These are phyloP conservation scores for Regulus satrapa DNA, from an alignment of 2,113 vertebrate species.

Conservation along the genomic window DNA sequence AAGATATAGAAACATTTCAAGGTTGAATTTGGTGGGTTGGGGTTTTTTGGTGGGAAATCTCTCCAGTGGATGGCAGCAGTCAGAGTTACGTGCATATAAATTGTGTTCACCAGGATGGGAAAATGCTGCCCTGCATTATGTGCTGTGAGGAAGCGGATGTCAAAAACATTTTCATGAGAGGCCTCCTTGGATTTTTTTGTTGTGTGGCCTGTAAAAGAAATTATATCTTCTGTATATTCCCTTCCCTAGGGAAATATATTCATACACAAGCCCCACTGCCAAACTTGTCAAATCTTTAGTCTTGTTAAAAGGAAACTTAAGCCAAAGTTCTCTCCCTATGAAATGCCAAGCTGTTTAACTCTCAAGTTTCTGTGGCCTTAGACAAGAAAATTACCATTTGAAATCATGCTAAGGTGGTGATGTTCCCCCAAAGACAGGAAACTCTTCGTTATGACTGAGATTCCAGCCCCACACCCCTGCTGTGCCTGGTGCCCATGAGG, in stretches of 20 bases:
- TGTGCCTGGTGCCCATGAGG: neutral
- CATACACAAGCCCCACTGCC: slow-evolving; percentile 46
- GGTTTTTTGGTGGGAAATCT: neutral
- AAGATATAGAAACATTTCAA: neutral
- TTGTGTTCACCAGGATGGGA: neutral
- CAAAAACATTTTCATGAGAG: slow-evolving; percentile 32
- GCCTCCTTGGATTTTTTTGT: slow-evolving; percentile 51
- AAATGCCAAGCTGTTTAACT: slow-evolving; percentile 62
- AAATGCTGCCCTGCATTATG: neutral
- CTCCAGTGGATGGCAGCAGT: slow-evolving; percentile 22
- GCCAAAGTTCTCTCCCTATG: slow-evolving; percentile 45
- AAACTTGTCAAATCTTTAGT: slow-evolving; percentile 67
- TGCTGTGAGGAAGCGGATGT: slow-evolving; percentile 3
- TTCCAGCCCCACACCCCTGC: neutral
- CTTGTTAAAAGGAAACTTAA: slow-evolving; percentile 62
- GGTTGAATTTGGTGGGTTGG: neutral
- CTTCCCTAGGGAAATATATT: slow-evolving; percentile 52
- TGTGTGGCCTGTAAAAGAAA: slow-evolving; percentile 68
- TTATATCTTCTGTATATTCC: slow-evolving; percentile 53
- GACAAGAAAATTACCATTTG: slow-evolving; percentile 46
- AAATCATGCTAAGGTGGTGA: slow-evolving; percentile 9
- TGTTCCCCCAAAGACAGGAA: slow-evolving; percentile 24
- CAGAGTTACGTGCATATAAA: neutral
- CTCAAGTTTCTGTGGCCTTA: neutral
- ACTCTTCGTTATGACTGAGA: neutral